Percentiles rank a stretch among this genome's conserved stretches.
Conservation (phyloP, 2,113 vertebrate genomes). For the Siniperca chuatsi region DNA sequence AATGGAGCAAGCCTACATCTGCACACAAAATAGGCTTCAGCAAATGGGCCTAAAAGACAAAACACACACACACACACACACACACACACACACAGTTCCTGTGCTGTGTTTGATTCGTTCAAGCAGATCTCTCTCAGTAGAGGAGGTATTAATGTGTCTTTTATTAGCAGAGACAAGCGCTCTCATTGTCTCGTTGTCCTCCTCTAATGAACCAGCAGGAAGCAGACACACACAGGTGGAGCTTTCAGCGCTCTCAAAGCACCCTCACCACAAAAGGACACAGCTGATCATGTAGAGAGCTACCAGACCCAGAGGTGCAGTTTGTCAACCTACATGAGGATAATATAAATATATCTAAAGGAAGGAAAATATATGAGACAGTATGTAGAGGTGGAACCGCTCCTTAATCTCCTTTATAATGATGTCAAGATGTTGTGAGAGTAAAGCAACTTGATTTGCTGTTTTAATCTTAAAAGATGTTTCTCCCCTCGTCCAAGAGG, state of each 20-base stretch:
- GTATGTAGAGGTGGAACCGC: neutral
- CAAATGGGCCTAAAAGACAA: neutral
- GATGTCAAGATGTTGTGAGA: neutral
- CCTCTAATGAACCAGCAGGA: slow-evolving; percentile 45
- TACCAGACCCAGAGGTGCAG: neutral
- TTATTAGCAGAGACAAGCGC: slow-evolving; percentile 48
- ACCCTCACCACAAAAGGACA: neutral
- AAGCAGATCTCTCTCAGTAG: slow-evolving; percentile 16
- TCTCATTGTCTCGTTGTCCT: slow-evolving; percentile 43
- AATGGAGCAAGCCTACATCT: neutral
- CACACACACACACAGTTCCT: neutral
- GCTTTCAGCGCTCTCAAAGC: slow-evolving; percentile 16
- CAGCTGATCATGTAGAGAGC: neutral
- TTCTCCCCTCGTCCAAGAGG: neutral
- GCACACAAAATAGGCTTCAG: neutral
- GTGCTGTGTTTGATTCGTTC: slow-evolving; percentile 25
- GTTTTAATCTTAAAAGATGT: neutral
- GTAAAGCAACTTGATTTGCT: neutral
- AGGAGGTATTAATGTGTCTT: slow-evolving; percentile 40
- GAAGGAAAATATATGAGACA: neutral
- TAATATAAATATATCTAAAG: neutral
- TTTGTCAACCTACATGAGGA: neutral
- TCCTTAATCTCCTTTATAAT: neutral
- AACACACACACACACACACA: neutral
- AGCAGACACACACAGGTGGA: slow-evolving; percentile 36